Evolutionary conservation across 2,888 invertebrate genomes (phyloP).

Genomic region (Aporophyla nigra): DNA sequence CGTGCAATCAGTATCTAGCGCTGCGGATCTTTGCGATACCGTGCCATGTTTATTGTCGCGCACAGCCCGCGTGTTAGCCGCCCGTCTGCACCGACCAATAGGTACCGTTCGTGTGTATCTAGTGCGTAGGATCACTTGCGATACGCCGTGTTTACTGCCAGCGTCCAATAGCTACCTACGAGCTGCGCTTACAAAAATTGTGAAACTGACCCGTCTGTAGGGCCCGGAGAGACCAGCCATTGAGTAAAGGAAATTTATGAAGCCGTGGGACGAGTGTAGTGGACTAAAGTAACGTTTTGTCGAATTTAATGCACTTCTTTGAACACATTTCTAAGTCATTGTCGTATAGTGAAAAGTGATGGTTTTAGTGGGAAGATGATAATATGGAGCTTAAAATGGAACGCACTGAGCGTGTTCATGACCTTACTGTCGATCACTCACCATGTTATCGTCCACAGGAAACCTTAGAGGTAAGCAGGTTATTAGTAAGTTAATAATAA

Average conservation of each 20-base stretch:
- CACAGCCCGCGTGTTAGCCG: slow-evolving; percentile 58
- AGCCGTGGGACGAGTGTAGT: slow-evolving; percentile 57
- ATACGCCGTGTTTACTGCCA: slow-evolving; percentile 81
- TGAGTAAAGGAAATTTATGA: slow-evolving; percentile 60
- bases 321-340: slow-evolving; percentile 36
- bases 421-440: background rate
- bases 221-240: slow-evolving; percentile 27
- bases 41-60: slow-evolving; percentile 15
- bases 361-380: slow-evolving; percentile 21
- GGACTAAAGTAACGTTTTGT: slow-evolving; percentile 39
- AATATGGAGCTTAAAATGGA: background rate
- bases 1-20: slow-evolving; percentile 14
- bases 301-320: slow-evolving; percentile 43
- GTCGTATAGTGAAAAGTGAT: slow-evolving; percentile 34
- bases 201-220: slow-evolving; percentile 55
- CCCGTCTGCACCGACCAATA: slow-evolving; percentile 62
- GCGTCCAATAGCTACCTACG: slow-evolving; percentile 69
- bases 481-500: background rate
- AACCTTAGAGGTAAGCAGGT: background rate
- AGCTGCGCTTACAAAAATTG: slow-evolving; percentile 66
- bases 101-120: slow-evolving; percentile 76
- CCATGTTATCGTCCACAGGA: background rate
- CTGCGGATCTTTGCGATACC: slow-evolving; percentile 24
- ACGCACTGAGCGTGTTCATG: background rate
- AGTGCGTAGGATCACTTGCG: slow-evolving; percentile 83